These are phyloP conservation scores for Trachelus tabidus DNA, from an alignment of 2,888 invertebrate genomes.

Conservation along the genomic window DNA sequence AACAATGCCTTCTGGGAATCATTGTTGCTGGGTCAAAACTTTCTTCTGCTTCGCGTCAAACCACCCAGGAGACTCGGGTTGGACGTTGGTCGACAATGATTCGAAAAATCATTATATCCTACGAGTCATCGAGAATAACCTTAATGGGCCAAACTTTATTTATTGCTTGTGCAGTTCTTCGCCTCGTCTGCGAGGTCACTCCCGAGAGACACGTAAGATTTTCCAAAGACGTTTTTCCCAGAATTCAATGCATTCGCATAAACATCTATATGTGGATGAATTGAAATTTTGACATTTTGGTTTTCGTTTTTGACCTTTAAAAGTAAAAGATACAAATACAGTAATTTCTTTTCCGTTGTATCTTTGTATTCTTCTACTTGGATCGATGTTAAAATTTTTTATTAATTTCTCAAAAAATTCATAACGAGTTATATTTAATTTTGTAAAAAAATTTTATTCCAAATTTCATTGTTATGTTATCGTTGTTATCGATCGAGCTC, in stretches of 20 bases:
- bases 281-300: neutral
- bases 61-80: conserved; percentile 3
- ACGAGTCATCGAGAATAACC: neutral
- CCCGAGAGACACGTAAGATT: conserved; percentile 16
- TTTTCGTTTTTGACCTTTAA: neutral
- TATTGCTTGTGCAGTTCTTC: conserved; percentile 10
- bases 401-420: neutral
- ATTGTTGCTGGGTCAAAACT: conserved; percentile 10
- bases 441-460: neutral
- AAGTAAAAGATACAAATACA: neutral
- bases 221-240: neutral
- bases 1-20: conserved; percentile 6
- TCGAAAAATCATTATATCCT: conserved; percentile 17
- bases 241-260: neutral
- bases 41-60: conserved; percentile 12
- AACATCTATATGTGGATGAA: neutral
- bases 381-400: no score
- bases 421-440: neutral
- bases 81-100: conserved; percentile 18
- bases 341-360: neutral
- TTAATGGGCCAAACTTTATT: conserved; percentile 15
- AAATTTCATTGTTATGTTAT: neutral
- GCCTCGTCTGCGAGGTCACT: conserved; percentile 15
- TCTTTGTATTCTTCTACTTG: neutral
- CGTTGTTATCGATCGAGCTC: neutral